phyloP scores from a whole-genome alignment of 2,797 vertebrate species.

The Mus caroli region DNA sequence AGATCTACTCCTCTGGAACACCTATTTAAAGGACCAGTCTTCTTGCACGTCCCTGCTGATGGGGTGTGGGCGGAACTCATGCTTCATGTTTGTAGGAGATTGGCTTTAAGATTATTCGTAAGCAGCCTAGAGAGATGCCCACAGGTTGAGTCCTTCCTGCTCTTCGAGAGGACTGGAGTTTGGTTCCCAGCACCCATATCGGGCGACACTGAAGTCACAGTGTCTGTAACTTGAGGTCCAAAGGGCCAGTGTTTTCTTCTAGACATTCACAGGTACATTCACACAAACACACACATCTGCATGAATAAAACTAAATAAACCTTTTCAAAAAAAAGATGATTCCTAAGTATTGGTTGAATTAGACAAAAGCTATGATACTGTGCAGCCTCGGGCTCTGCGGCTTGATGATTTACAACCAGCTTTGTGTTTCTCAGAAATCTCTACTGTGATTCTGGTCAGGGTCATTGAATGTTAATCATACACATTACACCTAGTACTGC shows the following conservation, averaged over 20 bases:
- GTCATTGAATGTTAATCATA: conserved; percentile 71
- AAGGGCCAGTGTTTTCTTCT: neutral
- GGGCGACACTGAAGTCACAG: neutral
- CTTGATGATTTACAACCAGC: conserved; percentile 56
- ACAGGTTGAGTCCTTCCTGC: neutral
- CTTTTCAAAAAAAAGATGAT: conserved; percentile 15
- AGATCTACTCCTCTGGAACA: neutral
- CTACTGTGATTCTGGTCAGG: conserved; percentile 57
- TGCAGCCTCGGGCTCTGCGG: conserved; percentile 40
- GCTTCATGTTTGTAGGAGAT: conserved; percentile 58
- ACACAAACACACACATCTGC: neutral
- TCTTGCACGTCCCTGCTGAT: conserved; percentile 29
- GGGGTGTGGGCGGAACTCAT: conserved; percentile 41
- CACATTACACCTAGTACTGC: conserved; percentile 25
- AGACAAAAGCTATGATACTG: conserved; percentile 12
- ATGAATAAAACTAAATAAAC: too few relatives aligned
- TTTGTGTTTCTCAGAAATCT: conserved; percentile 64
- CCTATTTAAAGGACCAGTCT: conserved; percentile 25
- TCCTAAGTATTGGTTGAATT: conserved; percentile 45
- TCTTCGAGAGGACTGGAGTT: neutral
- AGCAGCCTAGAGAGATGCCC: neutral
- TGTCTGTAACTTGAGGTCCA: neutral
- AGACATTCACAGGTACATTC: neutral
- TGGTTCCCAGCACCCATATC: neutral
- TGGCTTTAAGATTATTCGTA: conserved; percentile 49